Percentiles rank a stretch among this genome's conserved stretches.
Conservation (phyloP, 2,797 vertebrate genomes). For the Carapus acus region DNA sequence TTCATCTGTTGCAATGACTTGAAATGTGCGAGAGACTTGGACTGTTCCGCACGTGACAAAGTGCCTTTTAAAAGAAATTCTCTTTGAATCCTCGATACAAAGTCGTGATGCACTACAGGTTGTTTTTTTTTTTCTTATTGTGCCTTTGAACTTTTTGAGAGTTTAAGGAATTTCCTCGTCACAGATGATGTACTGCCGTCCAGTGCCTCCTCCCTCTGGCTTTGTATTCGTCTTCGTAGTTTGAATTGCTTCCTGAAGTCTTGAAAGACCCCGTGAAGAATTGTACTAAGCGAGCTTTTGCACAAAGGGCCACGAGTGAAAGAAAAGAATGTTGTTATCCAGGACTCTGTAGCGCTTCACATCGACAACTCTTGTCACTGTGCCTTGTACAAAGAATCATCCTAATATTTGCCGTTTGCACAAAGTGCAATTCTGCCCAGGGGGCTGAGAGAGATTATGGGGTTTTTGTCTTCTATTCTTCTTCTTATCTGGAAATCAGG, state of each 20-base stretch:
- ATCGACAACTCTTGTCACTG: conserved; percentile 14
- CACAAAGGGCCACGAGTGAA: conserved; percentile 36
- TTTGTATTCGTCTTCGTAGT: conserved; percentile 28
- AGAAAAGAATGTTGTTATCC: conserved; percentile 36
- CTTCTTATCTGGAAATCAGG: conserved; percentile 29
- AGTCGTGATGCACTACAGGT: conserved; percentile 38
- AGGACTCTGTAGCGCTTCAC: conserved; percentile 34
- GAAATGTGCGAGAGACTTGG: conserved; percentile 20
- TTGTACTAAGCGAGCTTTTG: conserved; percentile 40
- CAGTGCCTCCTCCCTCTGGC: conserved; percentile 22
- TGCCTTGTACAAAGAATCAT: not conserved
- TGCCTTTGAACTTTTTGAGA: conserved; percentile 30
- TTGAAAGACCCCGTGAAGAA: conserved; percentile 52
- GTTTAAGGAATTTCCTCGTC: conserved; percentile 22
- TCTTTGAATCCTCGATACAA: conserved; percentile 9
- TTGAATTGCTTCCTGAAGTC: conserved; percentile 47
- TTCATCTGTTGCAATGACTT: conserved; percentile 9
- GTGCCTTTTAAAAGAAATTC: conserved; percentile 48
- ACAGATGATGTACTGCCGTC: conserved; percentile 9
- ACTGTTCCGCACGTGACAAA: conserved; percentile 32
- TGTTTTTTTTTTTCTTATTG: conserved; percentile 14
- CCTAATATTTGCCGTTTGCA: not conserved
- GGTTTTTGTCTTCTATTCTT: conserved; percentile 16
- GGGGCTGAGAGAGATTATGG: not conserved
- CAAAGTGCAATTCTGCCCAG: conserved; percentile 5